These are phyloP conservation scores for Synanthedon tipuliformis DNA, from an alignment of 2,888 invertebrate genomes.

Conservation along the genomic window DNA sequence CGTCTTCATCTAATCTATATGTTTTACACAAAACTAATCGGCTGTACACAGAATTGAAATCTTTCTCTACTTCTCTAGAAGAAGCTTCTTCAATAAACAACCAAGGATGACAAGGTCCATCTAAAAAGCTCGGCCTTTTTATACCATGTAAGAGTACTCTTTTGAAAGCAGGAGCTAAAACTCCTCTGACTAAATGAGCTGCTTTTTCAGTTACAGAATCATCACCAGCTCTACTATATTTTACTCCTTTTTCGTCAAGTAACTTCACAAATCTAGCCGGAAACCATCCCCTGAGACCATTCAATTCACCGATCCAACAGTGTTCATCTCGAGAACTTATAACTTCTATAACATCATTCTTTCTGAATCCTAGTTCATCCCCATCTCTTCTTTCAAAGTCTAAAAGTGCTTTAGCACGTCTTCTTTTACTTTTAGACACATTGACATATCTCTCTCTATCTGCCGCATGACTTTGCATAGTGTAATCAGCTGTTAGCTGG, in stretches of 20 bases:
- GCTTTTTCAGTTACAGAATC: conserved; percentile 97
- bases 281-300: conserved; percentile 96
- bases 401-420: conserved; percentile 94
- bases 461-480: conserved; percentile 93
- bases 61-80: conserved; percentile 94
- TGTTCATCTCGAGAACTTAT: conserved; percentile 98
- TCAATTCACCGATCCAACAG: conserved; percentile 98
- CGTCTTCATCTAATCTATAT: conserved; percentile 97
- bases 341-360: conserved; percentile 98
- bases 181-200: conserved; percentile 95
- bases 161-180: conserved; percentile 92
- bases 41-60: conserved; percentile 98
- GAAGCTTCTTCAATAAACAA: conserved; percentile 98
- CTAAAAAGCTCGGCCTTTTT: conserved; percentile 88
- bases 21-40: conserved; percentile 97
- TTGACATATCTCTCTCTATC: conserved; percentile 97
- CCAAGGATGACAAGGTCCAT: conserved; percentile 98
- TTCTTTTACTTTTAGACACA: conserved; percentile 86
- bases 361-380: conserved; percentile 97
- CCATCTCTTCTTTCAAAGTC: conserved; percentile 98
- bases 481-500: conserved; percentile 90
- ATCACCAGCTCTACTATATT: conserved; percentile 93
- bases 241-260: conserved; percentile 84
- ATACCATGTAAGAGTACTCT: conserved; percentile 95
- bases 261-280: conserved; percentile 97